These are phyloP conservation scores for Drusus annulatus DNA, from an alignment of 1,140 invertebrate genomes.

Conservation along the genomic window DNA sequence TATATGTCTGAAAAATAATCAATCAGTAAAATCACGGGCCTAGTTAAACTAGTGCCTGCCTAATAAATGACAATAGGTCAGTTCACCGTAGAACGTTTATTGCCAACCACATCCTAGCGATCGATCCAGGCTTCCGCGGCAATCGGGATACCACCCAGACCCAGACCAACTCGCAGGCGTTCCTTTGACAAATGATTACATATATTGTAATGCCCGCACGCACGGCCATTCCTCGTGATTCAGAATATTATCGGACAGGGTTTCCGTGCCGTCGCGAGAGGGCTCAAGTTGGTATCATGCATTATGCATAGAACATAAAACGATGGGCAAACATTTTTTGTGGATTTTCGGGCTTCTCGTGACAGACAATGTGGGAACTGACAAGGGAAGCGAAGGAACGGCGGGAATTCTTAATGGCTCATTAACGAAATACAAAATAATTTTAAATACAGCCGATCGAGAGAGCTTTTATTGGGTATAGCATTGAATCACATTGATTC, in stretches of 20 bases:
- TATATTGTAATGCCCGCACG: constrained; percentile 13
- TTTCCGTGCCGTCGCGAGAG: constrained; percentile 13
- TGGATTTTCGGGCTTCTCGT: constrained; percentile 25
- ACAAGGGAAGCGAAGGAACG: constrained; percentile 17
- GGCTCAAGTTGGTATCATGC: neutral
- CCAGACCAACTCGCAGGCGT: too few relatives aligned
- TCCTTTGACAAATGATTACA: constrained; percentile 9
- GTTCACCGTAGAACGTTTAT: too few relatives aligned
- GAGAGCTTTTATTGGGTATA: too few relatives aligned
- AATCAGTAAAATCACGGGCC: too few relatives aligned
- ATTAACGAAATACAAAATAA: constrained; percentile 15
- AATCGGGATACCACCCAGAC: too few relatives aligned
- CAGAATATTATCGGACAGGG: constrained; percentile 20
- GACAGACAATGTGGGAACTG: constrained; percentile 21
- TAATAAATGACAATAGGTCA: too few relatives aligned
- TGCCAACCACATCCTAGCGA: too few relatives aligned
- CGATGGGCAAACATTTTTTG: neutral
- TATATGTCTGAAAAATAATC: too few relatives aligned
- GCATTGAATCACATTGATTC: too few relatives aligned
- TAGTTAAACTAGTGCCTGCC: too few relatives aligned
- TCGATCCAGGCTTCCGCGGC: too few relatives aligned
- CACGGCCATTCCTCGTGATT: constrained; percentile 8
- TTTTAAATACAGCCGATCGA: too few relatives aligned
- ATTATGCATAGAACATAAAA: constrained; percentile 22
- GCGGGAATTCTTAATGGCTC: constrained; percentile 29